Percentiles rank a stretch among this genome's conserved stretches.
phyloP scores from a whole-genome alignment of 2,888 invertebrate species.

The Synergus umbraculus region DNA sequence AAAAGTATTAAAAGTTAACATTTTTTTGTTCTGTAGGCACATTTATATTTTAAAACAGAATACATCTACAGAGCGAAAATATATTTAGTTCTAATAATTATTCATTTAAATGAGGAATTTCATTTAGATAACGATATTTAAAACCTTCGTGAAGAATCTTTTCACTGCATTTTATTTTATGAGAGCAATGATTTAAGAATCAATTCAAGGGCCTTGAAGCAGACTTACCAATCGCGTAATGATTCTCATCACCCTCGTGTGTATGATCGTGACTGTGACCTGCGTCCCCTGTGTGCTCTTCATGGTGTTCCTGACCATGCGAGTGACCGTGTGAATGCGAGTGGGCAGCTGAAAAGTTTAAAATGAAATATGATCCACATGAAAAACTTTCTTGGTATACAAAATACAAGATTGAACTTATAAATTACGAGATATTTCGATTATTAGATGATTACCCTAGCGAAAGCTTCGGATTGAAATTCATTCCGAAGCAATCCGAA shows the following conservation, averaged over 20 bases:
- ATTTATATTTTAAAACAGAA: too few species aligned
- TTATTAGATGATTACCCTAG: not conserved
- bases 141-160: not conserved
- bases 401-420: not conserved
- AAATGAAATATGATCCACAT: not conserved
- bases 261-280: conserved; percentile 48
- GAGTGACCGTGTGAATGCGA: conserved; percentile 65
- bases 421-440: not conserved
- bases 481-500: too few species aligned
- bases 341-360: conserved; percentile 67
- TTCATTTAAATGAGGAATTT: too few species aligned
- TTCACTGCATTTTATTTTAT: not conserved
- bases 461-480: too few species aligned
- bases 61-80: too few species aligned
- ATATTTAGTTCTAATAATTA: too few species aligned
- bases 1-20: too few species aligned
- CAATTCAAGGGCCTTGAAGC: conserved; percentile 9
- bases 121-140: too few species aligned
- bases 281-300: conserved; percentile 50
- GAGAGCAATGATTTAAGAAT: conserved; percentile 24
- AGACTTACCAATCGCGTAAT: conserved; percentile 50
- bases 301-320: conserved; percentile 52
- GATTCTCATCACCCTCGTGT: conserved; percentile 49
- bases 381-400: not conserved
- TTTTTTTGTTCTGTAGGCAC: too few species aligned